Conservation (phyloP, 2,113 vertebrate genomes). For the Pomatostomus ruficeps region DNA sequence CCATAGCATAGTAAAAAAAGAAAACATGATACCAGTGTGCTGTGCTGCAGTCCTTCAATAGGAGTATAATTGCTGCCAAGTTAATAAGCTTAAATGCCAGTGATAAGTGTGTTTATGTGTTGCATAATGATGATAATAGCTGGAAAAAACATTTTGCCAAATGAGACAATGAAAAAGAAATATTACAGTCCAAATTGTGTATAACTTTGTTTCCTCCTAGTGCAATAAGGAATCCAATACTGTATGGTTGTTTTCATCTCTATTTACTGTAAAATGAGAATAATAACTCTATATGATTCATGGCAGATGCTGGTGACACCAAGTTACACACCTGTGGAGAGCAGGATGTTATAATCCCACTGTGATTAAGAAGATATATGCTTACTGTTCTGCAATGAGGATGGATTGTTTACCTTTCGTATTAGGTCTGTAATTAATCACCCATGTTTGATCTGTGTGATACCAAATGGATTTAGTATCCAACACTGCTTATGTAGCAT, state of each 20-base stretch:
- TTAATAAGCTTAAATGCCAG: slow-evolving; percentile 60
- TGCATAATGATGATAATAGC: slow-evolving; percentile 60
- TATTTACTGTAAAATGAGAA: slow-evolving; percentile 63
- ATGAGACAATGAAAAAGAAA: slow-evolving; percentile 60
- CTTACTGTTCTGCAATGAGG: slow-evolving; percentile 21
- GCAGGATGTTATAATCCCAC: slow-evolving; percentile 60
- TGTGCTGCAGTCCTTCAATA: slow-evolving; percentile 2
- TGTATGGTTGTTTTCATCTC: slow-evolving; percentile 56
- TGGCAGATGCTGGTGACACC: slow-evolving; percentile 61
- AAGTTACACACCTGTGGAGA: slow-evolving; percentile 67
- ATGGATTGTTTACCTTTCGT: slow-evolving; percentile 65
- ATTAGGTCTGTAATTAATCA: slow-evolving; percentile 69
- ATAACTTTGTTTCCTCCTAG: slow-evolving; percentile 28
- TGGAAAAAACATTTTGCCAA: slow-evolving; percentile 36
- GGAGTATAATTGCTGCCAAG: slow-evolving; percentile 57
- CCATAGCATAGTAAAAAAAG: not conserved
- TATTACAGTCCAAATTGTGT: slow-evolving; percentile 39
- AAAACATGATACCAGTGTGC: not conserved
- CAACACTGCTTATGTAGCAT: not conserved
- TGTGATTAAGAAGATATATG: slow-evolving; percentile 62
- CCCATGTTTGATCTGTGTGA: slow-evolving; percentile 31
- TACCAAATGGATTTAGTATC: slow-evolving; percentile 40
- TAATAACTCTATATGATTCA: slow-evolving; percentile 68
- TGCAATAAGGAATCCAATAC: slow-evolving; percentile 37
- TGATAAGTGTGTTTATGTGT: slow-evolving; percentile 54